Evolutionary conservation across 1,140 invertebrate species (phyloP).

Genomic region (Macrosteles quadrilineatus): DNA sequence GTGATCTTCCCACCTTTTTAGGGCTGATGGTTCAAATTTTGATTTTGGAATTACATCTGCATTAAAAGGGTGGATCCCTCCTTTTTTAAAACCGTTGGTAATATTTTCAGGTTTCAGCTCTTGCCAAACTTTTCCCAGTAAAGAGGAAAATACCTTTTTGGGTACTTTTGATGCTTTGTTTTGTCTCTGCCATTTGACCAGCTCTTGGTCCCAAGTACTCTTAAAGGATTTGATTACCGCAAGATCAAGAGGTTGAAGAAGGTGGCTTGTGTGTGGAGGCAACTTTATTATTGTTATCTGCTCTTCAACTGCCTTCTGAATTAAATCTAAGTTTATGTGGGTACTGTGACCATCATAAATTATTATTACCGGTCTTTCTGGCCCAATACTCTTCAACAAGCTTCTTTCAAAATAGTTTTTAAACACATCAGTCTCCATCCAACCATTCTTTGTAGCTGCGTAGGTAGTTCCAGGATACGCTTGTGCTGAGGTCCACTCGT

Average conservation of each 20-base stretch:
- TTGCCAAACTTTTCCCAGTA: conserved; percentile 42
- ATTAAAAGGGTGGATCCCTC: conserved; percentile 41
- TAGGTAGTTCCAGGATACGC: conserved; percentile 44
- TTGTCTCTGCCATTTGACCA: conserved; percentile 39
- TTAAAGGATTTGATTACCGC: conserved; percentile 41
- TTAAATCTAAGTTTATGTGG: conserved; percentile 44
- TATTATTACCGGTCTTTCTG: conserved; percentile 42
- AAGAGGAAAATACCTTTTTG: conserved; percentile 38
- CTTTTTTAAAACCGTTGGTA: conserved; percentile 43
- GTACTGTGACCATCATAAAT: conserved; percentile 48
- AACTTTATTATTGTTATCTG: conserved; percentile 45
- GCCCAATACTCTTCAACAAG: conserved; percentile 40
- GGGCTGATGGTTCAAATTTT: conserved; percentile 16
- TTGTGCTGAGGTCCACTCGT: conserved; percentile 38
- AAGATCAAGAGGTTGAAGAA: conserved; percentile 42
- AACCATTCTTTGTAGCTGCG: conserved; percentile 45
- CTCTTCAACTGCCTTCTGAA: conserved; percentile 43
- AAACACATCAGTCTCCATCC: conserved; percentile 47
- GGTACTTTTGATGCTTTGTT: conserved; percentile 41
- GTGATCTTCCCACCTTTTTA: conserved; percentile 36
- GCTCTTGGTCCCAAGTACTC: conserved; percentile 37
- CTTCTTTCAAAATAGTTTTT: conserved; percentile 43
- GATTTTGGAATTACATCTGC: conserved; percentile 12
- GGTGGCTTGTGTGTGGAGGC: too few relatives aligned
- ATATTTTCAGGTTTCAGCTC: conserved; percentile 39